Evolutionary conservation across 2,113 vertebrate species (phyloP), one percentile per base, ranked within the genome.

Genomic region (Laticauda laticaudata): DNA sequence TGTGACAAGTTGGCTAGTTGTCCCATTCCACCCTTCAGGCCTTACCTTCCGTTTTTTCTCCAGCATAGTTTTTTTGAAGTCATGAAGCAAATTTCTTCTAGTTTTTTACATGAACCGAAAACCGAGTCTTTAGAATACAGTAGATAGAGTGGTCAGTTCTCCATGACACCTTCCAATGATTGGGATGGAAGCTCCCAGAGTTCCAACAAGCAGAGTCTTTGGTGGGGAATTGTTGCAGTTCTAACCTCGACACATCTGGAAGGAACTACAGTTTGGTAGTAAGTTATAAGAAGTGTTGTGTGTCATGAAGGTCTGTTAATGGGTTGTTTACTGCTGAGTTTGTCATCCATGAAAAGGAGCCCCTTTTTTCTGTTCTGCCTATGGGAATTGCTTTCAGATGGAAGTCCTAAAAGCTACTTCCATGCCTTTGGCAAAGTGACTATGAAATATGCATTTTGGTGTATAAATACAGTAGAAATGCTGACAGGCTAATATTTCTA

Each of bases 391-490:
- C 89, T 94, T 97, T 94, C 94, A 96, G 95, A 95, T 57, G 89
- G 91, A 5, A 29, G 94, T 95, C 94, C 92, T 93, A 95, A 96
- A 95, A 90, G 92, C 94, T 89, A 51, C 86, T 89, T 96, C 94
- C 89, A 21, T 93, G 93, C 87, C 93, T 97, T 94, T 95, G 85
- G 94, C 92, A 90, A 97, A 97, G 98, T 94, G 95, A 94, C 97
- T 97, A 97, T 96, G 95, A 90, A 93, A 89, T 88, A 93, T 64
- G 86, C 92, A 96, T 95, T 96, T 90, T 95, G 91, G 53, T 94
- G 43, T 93, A 94, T 87, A 95, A 90, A 95, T 93, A 92, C 95
- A 96, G 95, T 90, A 96, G 96, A 97, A 97, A 95, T 96, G 97
- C 97, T 97, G 97, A 97, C 94, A 59, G 92, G 86, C 86, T 91